Percentiles rank a stretch among this genome's conserved stretches.
Evolutionary conservation across 2,888 invertebrate genomes (phyloP).

Genomic region (Chalcis sispes): DNA sequence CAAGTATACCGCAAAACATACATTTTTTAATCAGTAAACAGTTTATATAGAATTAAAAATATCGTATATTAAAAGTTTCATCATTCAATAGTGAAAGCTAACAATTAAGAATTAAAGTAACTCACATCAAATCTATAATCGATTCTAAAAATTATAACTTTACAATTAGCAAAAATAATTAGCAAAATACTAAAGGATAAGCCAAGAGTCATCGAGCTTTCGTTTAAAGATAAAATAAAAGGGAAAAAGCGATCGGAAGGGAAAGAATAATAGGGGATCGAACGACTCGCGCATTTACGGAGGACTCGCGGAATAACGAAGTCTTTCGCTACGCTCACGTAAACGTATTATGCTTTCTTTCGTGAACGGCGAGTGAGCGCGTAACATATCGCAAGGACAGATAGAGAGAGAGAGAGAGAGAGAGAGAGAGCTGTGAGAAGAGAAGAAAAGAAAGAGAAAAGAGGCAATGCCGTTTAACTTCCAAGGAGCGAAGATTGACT

Average conservation of each 20-base stretch:
- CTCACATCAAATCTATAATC: too few relatives aligned
- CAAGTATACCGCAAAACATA: too few relatives aligned
- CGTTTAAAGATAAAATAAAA: too few relatives aligned
- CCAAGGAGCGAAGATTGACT: conserved; percentile 65
- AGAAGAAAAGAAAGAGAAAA: conserved; percentile 16
- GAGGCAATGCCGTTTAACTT: conserved; percentile 63
- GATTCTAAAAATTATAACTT: too few relatives aligned
- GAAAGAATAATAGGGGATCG: conserved; percentile 30
- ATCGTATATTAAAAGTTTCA: too few relatives aligned
- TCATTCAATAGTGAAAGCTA: too few relatives aligned
- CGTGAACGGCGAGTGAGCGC: not conserved
- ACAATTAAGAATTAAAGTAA: too few relatives aligned
- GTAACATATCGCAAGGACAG: not conserved
- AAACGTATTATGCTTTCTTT: conserved; percentile 56
- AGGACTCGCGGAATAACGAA: conserved; percentile 53
- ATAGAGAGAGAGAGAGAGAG: not conserved
- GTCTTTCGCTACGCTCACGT: conserved; percentile 60
- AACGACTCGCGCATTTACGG: conserved; percentile 18
- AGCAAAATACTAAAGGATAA: too few relatives aligned
- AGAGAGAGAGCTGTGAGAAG: not conserved
- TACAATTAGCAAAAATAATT: too few relatives aligned
- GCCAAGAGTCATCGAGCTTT: too few relatives aligned
- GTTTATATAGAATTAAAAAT: too few relatives aligned
- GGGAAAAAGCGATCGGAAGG: not conserved
- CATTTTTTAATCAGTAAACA: too few relatives aligned